Evolutionary conservation across 2,113 vertebrate genomes (phyloP).

Genomic region (Drymodes brunneopygia): DNA sequence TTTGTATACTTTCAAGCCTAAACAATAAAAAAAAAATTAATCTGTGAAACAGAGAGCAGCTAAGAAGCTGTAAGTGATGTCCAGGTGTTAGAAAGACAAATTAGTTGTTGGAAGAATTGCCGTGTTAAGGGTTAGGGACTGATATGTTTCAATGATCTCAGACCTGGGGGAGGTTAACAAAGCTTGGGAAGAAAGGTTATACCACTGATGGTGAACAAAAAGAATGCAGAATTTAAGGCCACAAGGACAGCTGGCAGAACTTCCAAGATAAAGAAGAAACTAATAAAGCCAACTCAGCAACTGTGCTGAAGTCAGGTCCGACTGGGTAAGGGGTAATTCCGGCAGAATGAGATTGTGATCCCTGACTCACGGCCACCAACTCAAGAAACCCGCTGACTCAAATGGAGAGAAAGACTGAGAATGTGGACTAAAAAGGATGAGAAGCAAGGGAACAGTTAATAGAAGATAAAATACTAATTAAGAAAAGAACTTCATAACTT

Average conservation of each 20-base stretch:
- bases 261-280: background rate
- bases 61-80: background rate
- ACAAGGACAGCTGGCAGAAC: background rate
- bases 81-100: background rate
- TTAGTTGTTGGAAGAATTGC: background rate
- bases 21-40: background rate
- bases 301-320: background rate
- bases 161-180: background rate
- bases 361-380: fast-evolving
- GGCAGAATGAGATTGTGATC: background rate
- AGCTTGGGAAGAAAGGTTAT: background rate
- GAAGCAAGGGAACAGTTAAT: background rate
- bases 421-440: background rate
- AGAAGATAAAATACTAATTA: background rate
- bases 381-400: background rate
- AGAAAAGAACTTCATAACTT: background rate
- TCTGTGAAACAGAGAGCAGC: background rate
- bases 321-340: background rate
- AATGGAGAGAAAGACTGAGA: background rate
- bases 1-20: background rate
- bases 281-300: background rate
- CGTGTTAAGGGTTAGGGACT: background rate
- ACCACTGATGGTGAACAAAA: background rate
- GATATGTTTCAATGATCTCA: background rate
- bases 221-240: background rate